Evolutionary conservation across 2,113 vertebrate genomes (phyloP), one percentile per base, ranked within the genome.

Genomic region (Nibea coibor): DNA sequence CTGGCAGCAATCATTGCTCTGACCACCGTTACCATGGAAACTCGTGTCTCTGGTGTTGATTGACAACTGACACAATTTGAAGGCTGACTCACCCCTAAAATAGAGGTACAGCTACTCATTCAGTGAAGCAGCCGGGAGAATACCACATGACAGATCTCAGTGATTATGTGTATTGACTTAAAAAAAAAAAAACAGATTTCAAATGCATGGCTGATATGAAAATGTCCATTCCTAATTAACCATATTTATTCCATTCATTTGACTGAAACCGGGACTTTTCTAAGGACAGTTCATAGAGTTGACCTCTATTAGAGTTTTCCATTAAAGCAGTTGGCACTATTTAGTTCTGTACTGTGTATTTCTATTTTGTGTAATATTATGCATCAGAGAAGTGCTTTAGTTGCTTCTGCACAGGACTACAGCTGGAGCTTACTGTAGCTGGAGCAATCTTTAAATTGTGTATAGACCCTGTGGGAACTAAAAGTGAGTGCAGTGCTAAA

Each of bases 21-120:
- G 78, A 87, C 83, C 83, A 83, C 53, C 42, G 92, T 94, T 92
- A 50, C 93, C 84, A 91, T 93, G 87, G 93, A 78, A 90, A 94
- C 93, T 1, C 50, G 9, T 75, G 65, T 80, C 78, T 89, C 47
- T 68, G 39, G 68, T 63, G 28, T 67, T 92, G 89, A 93, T 83
- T 92, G 88, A 94, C 88, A 89, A 73, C 54, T 72, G 58, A 70
- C 73, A 87, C 85, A 85, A 88, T 91, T 80, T 87, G 74, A 90
- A 79, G 63, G 61, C 84, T 83, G 81, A 86, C 78, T 91, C 91
- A 81, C 83, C 83, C 89, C 80, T 81, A 35, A 82, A 89, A 80
- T 48, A 42, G 71, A 66, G 75, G 78, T 58, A 78, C 57, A 85
- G 56, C 57, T 42, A 62, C 19, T 70, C 45, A 53, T 80, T 88